Percentiles rank a stretch among this genome's conserved stretches.
These are phyloP conservation scores for Pluvianellus socialis DNA, from an alignment of 2,113 vertebrate genomes.

Conservation along the genomic window DNA sequence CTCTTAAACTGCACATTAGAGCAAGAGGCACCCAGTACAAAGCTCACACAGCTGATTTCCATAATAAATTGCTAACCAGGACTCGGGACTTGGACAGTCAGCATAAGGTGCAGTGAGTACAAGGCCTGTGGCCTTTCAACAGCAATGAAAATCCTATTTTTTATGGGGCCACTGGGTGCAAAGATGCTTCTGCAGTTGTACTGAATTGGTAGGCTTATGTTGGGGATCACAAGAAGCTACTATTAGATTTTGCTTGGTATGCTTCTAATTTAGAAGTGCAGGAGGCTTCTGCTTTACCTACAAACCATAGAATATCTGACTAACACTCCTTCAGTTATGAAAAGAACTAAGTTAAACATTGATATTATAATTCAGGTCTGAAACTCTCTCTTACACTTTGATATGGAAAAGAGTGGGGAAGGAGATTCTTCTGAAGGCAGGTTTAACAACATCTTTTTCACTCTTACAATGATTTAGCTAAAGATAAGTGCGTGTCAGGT, in stretches of 20 bases:
- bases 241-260: background rate
- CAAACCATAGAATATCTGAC: background rate
- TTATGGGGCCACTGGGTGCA: background rate
- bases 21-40: accelerated
- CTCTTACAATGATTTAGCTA: background rate
- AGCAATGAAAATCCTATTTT: background rate
- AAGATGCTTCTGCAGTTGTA: background rate
- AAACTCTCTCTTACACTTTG: background rate
- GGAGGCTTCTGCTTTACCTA: background rate
- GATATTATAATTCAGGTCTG: background rate
- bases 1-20: background rate
- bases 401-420: no score
- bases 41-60: background rate
- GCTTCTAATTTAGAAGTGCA: background rate
- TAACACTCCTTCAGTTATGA: background rate
- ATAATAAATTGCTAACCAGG: background rate
- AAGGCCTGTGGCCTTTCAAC: background rate
- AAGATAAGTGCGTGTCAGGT: background rate
- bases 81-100: background rate
- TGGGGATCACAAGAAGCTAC: background rate
- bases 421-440: no score
- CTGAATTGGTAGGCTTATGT: background rate
- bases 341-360: background rate
- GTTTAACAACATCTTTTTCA: no score
- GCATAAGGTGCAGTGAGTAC: background rate